Evolutionary conservation across 2,113 vertebrate genomes (phyloP).

Genomic region (Crocuta crocuta): DNA sequence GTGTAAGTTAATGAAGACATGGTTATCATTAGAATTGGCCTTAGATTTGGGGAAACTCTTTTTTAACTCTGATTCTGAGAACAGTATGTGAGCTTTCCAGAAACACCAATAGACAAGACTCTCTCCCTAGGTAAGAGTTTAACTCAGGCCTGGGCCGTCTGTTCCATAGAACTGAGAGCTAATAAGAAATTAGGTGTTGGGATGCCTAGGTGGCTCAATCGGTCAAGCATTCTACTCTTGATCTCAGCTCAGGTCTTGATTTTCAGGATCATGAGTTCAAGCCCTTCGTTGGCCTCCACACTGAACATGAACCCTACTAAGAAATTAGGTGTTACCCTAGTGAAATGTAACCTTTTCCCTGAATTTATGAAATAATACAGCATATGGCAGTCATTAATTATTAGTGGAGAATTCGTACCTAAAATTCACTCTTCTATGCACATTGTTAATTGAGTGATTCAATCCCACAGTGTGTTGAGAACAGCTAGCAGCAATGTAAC

Average conservation of each 20-base stretch:
- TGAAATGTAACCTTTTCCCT: not conserved
- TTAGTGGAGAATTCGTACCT: not conserved
- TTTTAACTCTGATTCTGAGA: not conserved
- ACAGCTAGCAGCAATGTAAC: not conserved
- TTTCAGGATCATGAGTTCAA: too few species aligned
- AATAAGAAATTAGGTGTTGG: not conserved
- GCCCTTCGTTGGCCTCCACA: too few species aligned
- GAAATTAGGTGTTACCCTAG: not conserved
- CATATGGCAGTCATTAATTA: not conserved
- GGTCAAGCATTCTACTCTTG: too few species aligned
- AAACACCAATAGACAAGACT: not conserved
- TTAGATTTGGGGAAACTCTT: not conserved
- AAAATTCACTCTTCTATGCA: constrained; percentile 4
- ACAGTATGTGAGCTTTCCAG: not conserved
- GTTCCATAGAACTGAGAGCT: not conserved
- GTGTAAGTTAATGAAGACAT: not conserved
- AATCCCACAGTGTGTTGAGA: not conserved
- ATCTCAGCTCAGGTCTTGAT: too few species aligned
- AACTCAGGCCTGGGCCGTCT: too few species aligned
- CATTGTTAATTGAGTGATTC: not conserved
- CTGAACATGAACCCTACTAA: not conserved
- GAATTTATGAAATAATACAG: not conserved
- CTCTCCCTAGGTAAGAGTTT: not conserved
- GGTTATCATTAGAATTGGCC: not conserved
- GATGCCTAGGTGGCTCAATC: too few species aligned